phyloP scores from a whole-genome alignment of 2,888 invertebrate species.

The Agrochola litura region DNA sequence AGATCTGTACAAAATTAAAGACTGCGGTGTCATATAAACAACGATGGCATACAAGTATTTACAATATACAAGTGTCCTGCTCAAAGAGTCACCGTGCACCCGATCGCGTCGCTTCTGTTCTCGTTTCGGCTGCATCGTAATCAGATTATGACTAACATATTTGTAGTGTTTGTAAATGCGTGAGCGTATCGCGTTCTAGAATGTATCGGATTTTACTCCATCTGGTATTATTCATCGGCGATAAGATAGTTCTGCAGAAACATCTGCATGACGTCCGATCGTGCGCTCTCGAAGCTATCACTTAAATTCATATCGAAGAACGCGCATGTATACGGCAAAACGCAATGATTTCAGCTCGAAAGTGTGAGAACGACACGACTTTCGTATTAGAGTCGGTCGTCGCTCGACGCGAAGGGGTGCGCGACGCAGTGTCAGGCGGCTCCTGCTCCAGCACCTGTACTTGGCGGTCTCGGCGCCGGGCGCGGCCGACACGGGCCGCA shows the following conservation, averaged over 20 bases:
- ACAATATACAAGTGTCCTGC: constrained; percentile 75
- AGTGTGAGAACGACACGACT: constrained; percentile 12
- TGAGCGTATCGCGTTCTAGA: constrained; percentile 25
- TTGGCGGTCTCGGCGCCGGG: constrained; percentile 97
- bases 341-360: constrained; percentile 2
- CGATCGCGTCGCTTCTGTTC: constrained; percentile 53
- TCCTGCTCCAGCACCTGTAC: constrained; percentile 89
- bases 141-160: constrained; percentile 27
- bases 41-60: constrained; percentile 78
- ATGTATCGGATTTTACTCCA: constrained; percentile 19
- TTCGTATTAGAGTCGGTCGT: constrained; percentile 9
- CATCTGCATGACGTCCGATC: constrained; percentile 10
- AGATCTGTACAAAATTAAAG: constrained; percentile 77
- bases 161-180: constrained; percentile 19
- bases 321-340: constrained; percentile 2
- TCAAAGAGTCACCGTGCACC: constrained; percentile 51
- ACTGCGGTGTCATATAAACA: constrained; percentile 73
- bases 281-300: constrained; percentile 15
- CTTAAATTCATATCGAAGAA: constrained; percentile 4
- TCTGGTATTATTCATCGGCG: constrained; percentile 31
- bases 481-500: constrained; percentile 92
- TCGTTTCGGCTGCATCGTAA: constrained; percentile 44
- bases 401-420: constrained; percentile 13
- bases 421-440: constrained; percentile 4
- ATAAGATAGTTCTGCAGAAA: constrained; percentile 35